Evolutionary conservation across 2,113 vertebrate genomes (phyloP).

Genomic region (Esox niger): DNA sequence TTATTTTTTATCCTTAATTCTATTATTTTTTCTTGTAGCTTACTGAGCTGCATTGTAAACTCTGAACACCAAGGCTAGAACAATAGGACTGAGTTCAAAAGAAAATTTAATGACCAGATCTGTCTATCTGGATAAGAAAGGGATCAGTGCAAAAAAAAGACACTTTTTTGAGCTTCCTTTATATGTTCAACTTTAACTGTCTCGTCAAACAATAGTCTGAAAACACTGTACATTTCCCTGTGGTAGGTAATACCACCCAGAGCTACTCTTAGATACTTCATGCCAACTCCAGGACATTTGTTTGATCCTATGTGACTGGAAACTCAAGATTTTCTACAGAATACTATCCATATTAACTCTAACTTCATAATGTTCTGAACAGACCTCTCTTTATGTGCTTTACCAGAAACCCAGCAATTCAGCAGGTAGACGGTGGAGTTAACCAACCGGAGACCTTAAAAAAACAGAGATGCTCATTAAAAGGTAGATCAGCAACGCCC

Average conservation of each 20-base stretch:
- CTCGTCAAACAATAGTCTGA: slow-evolving; percentile 16
- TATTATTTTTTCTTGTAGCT: too few species aligned
- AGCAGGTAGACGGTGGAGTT: background rate
- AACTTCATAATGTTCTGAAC: background rate
- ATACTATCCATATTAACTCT: background rate
- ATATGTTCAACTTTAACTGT: slow-evolving; percentile 11
- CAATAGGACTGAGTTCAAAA: background rate
- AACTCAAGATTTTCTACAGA: background rate
- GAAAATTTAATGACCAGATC: background rate
- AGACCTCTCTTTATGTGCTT: too few species aligned
- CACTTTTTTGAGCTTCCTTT: background rate
- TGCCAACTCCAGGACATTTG: background rate
- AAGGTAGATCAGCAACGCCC: background rate
- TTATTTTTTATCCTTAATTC: too few species aligned
- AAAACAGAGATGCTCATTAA: background rate
- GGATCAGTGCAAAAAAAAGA: background rate
- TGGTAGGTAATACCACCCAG: background rate
- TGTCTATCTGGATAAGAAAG: background rate
- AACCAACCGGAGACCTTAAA: background rate
- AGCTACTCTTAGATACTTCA: background rate
- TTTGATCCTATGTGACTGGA: background rate
- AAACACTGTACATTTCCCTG: background rate
- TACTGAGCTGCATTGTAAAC: background rate
- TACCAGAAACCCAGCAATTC: too few species aligned
- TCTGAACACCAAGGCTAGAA: background rate